These are phyloP conservation scores for Pteronura brasiliensis DNA, from an alignment of 2,113 vertebrate genomes.

Conservation along the genomic window DNA sequence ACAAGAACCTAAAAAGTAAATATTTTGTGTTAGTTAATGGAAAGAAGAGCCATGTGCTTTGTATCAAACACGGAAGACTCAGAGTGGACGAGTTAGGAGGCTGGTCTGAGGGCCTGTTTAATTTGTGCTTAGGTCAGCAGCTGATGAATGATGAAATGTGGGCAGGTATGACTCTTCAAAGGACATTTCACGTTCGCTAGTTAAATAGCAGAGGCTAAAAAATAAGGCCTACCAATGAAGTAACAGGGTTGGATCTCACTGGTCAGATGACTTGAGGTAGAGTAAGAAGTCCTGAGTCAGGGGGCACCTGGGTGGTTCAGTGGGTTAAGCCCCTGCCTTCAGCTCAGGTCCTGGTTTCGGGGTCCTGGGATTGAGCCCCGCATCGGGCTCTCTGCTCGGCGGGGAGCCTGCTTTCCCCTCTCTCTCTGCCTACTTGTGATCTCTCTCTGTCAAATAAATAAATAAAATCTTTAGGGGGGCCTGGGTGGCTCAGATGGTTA, in stretches of 20 bases:
- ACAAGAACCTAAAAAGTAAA: neutral
- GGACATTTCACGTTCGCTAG: neutral
- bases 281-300: neutral
- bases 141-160: neutral
- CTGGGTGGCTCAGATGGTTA: no score
- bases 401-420: no score
- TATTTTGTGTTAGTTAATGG: neutral
- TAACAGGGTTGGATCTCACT: neutral
- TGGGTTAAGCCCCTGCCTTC: no score
- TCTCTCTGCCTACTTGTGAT: no score
- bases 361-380: no score
- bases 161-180: neutral
- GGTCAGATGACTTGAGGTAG: neutral
- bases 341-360: no score
- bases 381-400: no score
- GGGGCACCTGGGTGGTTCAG: no score
- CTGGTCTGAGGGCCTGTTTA: neutral
- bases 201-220: neutral
- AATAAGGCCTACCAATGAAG: neutral
- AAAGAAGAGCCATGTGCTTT: neutral
- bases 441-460: no score
- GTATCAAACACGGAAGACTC: neutral
- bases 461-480: no score
- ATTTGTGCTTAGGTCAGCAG: neutral
- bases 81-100: neutral